Evolutionary conservation across 2,113 vertebrate species (phyloP), one percentile per base, ranked within the genome.

Genomic region (Orycteropus afer): DNA sequence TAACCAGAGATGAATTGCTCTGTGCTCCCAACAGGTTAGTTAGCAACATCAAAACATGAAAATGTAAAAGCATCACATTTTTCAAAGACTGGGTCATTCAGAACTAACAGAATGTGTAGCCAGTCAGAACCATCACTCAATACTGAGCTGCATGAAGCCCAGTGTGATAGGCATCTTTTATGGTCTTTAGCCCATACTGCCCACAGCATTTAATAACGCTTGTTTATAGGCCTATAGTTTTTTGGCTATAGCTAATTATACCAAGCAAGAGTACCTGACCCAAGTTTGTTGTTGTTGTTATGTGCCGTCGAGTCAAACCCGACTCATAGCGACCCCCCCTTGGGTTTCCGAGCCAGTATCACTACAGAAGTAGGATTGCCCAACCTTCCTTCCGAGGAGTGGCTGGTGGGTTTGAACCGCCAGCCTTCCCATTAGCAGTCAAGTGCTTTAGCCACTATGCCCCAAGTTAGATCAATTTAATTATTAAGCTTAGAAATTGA

Each of bases 401-500:
- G n/a, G n/a, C n/a, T n/a, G n/a, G n/a, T n/a, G n/a, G n/a, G n/a
- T n/a, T n/a, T n/a, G n/a, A n/a, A n/a, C n/a, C n/a, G n/a, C n/a
- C n/a, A n/a, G n/a, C n/a, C n/a, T n/a, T n/a, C n/a, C n/a, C n/a
- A n/a, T n/a, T n/a, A n/a, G n/a, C n/a, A n/a, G n/a, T n/a, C n/a
- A n/a, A n/a, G n/a, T n/a, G n/a, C n/a, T n/a, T n/a, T n/a, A n/a
- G n/a, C n/a, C n/a, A n/a, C n/a, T n/a, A n/a, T 95, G 82, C 79
- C 13, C 29, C 32, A 10, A 17, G 20, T 29, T 88, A n/a, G 55
- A 82, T n/a, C 18, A 20, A 69, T 86, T 55, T 95, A 14, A 78
- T 86, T 95, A 8, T 91, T 86, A 45, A 34, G 20, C 40, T 86
- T 78, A 34, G 74, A 91, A 89, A 91, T 6, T 80, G 34, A 90